These are phyloP conservation scores for Peromyscus attwateri DNA, from an alignment of 2,797 vertebrate species.

Conservation along the genomic window DNA sequence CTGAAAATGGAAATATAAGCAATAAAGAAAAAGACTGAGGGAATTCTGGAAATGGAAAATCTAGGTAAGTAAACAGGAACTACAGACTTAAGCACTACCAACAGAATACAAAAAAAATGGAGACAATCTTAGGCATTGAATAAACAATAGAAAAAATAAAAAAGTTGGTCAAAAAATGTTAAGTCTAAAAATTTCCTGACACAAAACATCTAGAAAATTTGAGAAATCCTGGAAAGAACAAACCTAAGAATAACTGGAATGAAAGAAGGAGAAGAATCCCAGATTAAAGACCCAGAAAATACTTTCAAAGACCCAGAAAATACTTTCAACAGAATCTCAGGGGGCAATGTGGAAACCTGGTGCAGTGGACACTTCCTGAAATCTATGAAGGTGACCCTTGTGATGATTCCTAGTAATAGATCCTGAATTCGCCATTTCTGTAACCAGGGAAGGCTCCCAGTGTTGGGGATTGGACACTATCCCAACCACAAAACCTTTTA, in stretches of 20 bases:
- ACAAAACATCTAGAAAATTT: background rate
- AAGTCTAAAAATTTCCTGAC: background rate
- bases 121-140: background rate
- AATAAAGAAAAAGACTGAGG: background rate
- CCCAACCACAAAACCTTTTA: too few relatives aligned
- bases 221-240: background rate
- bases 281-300: background rate
- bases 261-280: background rate
- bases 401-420: too few relatives aligned
- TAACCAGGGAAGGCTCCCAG: too few relatives aligned
- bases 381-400: too few relatives aligned
- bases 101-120: background rate
- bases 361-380: too few relatives aligned
- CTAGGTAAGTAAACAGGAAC: background rate
- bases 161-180: background rate
- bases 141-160: background rate
- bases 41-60: background rate
- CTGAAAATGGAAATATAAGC: background rate
- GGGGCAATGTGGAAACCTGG: too few relatives aligned
- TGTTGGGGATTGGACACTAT: too few relatives aligned
- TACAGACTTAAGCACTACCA: background rate
- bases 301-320: background rate
- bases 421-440: too few relatives aligned
- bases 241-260: background rate
- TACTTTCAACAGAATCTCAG: background rate